Percentiles rank a stretch among this genome's conserved stretches.
Evolutionary conservation across 1,140 invertebrate genomes (phyloP).

Genomic region (Hormaphis cornu): DNA sequence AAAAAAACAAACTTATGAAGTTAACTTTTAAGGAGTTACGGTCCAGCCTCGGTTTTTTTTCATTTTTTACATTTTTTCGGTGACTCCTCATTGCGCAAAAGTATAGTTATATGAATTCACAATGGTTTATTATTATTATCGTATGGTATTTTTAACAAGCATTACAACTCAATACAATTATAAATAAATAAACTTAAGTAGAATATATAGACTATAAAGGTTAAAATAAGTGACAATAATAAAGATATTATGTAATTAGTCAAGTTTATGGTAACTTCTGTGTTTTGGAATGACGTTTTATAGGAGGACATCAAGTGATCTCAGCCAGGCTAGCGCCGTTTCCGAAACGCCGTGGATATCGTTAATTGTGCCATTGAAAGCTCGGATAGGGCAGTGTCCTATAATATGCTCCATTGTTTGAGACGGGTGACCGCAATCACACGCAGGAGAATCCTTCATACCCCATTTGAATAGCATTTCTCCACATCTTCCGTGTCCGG

Average conservation of each 20-base stretch:
- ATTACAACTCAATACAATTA: background rate
- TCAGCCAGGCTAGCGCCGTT: background rate
- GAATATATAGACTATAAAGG: no score
- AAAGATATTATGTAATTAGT: background rate
- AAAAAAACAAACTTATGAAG: no score
- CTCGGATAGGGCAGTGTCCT: background rate
- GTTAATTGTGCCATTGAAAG: background rate
- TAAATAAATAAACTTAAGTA: background rate
- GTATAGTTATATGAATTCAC: no score
- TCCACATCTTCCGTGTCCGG: background rate
- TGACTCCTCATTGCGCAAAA: no score
- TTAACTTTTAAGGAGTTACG: no score
- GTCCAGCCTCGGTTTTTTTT: no score
- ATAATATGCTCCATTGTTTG: conserved; percentile 2
- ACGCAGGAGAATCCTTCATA: background rate
- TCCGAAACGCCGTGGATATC: background rate
- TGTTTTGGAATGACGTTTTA: background rate
- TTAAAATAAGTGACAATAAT: no score
- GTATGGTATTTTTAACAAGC: background rate
- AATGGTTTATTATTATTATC: background rate
- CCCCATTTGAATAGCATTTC: background rate
- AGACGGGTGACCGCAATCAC: background rate
- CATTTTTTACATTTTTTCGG: no score
- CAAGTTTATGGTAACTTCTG: background rate
- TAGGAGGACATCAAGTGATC: background rate